Base-by-base conservation (phyloP, 2,797 vertebrate genomes). In the Rhinella marina region DNA sequence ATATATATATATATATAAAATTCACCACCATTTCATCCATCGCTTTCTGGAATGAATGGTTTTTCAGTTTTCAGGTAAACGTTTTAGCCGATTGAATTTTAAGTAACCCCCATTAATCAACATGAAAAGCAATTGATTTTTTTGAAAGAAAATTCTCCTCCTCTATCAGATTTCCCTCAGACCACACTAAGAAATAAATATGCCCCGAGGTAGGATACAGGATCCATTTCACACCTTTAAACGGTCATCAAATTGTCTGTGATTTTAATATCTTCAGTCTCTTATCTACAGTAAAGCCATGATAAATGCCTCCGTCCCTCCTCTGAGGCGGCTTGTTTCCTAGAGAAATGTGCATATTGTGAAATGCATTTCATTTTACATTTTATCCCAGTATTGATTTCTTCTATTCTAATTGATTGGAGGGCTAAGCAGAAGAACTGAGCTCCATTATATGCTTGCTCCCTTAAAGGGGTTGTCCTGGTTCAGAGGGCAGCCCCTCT, bases 371-470 rank as follows among this genome's bases (percentile, higher is more conserved):
- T 66, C 16, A 70, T 86, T 88, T 78, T 41, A 78, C 27, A 89
- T 86, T 72, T 57, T 77, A 86, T 88, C 77, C 57, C 13, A 68
- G 78, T 76, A 85, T 86, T 57, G 88, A 89, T 86, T 89, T 86
- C 29, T 25, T 82, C 23, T 80, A 59, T 77, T 86, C 80, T 78
- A 70, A 86, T 54, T 61, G 72, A 89, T 54, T 62, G 59, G 41
- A 79, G 77, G 62, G n/a, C 14, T 82, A 86, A 86, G 32, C 52
- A 72, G 66, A 23, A n/a, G 3, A n/a, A 48, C 14, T 19, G 56
- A 32, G 7, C 62, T 70, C n/a, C 80, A 70, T 61, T 64, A 79
- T 79, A 25, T 84, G 73, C 50, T 83, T 27, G 41, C 41, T 41
- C 4, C 32, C 41, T 76, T 62, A 5, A n/a, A 72, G 21, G 68